Percentiles rank a stretch among this genome's conserved stretches.
phyloP scores from a whole-genome alignment of 2,113 vertebrate genomes.

The Pseudorasbora parva region DNA sequence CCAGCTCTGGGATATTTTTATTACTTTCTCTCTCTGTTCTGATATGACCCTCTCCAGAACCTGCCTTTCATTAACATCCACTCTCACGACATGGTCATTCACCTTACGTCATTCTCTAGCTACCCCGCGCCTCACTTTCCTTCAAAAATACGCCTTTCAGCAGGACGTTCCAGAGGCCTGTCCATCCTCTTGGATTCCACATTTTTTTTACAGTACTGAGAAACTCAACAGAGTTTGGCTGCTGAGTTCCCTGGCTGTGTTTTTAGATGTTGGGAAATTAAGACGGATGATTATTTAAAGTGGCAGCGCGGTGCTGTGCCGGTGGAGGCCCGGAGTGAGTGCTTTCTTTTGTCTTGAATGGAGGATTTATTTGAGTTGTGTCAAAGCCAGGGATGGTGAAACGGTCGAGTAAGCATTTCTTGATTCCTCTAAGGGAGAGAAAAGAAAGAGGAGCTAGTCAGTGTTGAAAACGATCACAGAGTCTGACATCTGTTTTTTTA shows the following conservation, averaged over 20 bases:
- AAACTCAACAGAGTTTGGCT: not conserved
- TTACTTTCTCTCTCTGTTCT: slow-evolving; percentile 23
- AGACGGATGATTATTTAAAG: slow-evolving; percentile 49
- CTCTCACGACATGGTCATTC: not conserved
- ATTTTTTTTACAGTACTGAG: not conserved
- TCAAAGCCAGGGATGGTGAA: slow-evolving; percentile 34
- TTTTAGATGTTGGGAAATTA: slow-evolving; percentile 29
- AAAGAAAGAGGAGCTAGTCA: slow-evolving; percentile 8
- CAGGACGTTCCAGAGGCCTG: not conserved
- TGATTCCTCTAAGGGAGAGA: slow-evolving; percentile 27
- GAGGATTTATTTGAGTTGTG: slow-evolving; percentile 55
- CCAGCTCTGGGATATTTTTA: slow-evolving; percentile 23
- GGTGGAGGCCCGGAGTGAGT: slow-evolving; percentile 29
- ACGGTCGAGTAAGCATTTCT: slow-evolving; percentile 46
- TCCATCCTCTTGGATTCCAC: slow-evolving; percentile 5
- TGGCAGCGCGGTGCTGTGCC: slow-evolving; percentile 10
- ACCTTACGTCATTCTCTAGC: slow-evolving; percentile 33
- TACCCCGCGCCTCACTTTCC: slow-evolving; percentile 1
- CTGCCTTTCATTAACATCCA: slow-evolving; percentile 30
- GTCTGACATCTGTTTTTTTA: slow-evolving; percentile 40
- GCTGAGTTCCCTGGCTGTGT: not conserved
- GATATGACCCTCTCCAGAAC: slow-evolving; percentile 41
- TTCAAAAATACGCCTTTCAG: slow-evolving; percentile 1
- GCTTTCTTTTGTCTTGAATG: slow-evolving; percentile 31
- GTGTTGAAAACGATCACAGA: slow-evolving; percentile 3